Evolutionary conservation across 2,113 vertebrate genomes (phyloP), one percentile per base, ranked within the genome.

Genomic region (Aptenodytes patagonicus): DNA sequence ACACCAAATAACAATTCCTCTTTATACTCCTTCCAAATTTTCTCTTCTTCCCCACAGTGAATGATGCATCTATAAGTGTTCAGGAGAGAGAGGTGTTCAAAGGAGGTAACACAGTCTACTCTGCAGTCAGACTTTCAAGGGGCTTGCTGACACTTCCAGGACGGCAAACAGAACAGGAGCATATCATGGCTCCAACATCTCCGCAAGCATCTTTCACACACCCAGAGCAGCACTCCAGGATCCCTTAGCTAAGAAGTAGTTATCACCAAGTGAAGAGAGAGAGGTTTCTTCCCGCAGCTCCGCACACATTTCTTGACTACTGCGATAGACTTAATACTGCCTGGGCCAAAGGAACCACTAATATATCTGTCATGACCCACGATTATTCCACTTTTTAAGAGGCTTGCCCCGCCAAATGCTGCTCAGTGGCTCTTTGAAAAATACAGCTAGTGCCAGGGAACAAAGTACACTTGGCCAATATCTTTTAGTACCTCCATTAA

Each of bases 21-120:
- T 52, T 83, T 24, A 29, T 4, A 20, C 5, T 51, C 47, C 25
- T 49, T 75, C 55, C 68, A 15, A 29, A 19, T 54, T 20, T 52
- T 47, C 8, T 46, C 73, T 40, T 73, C 57, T 24, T 79, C 29
- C 40, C 14, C 38, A 26, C 32, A 22, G 21, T 9, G 49, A 93
- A 60, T 0, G 0, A 20, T 19, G 47, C 14, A 46, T 55, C 20
- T 0, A 0, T 46, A 75, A 10, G 36, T 7, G 15, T 40, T 72
- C 32, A 60, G 72, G 58, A 84, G 24, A 61, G 22, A 54, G n/a
- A 13, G 36, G 15, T 22, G 38, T 34, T 85, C 69, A 71, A 72
- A 68, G 49, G 47, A 76, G 19, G 49, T 19, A 40, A 12, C 10
- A 2, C 1, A 13, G 14, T 21, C 38, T 44, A 3, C 19, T 54